Percentiles rank a stretch among this genome's conserved stretches.
phyloP scores from a whole-genome alignment of 2,797 vertebrate species.

The Hemitrygon akajei region DNA sequence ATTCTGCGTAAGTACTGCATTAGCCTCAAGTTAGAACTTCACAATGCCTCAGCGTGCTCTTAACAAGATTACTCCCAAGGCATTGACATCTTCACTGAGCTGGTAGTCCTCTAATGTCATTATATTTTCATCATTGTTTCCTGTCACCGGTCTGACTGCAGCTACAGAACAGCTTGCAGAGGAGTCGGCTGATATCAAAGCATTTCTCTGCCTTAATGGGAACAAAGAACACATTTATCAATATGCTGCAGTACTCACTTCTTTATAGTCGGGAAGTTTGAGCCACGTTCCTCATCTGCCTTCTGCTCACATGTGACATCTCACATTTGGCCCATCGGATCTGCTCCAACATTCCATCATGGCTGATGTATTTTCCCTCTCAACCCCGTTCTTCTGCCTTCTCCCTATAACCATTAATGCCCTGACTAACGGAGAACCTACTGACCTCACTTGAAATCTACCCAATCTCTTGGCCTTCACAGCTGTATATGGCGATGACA shows the following conservation, averaged over 20 bases:
- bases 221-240: neutral
- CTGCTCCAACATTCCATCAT: no score
- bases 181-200: conserved; percentile 14
- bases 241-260: neutral
- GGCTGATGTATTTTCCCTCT: no score
- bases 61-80: conserved; percentile 23
- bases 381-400: no score
- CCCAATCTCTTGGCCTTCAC: no score
- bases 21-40: neutral
- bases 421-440: no score
- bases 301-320: no score
- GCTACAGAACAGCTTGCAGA: conserved; percentile 23
- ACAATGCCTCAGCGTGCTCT: neutral
- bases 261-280: neutral
- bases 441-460: no score
- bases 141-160: neutral
- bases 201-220: neutral
- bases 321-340: no score
- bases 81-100: conserved; percentile 7
- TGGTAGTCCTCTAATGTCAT: conserved; percentile 28
- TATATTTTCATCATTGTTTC: conserved; percentile 35
- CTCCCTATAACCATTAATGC: no score
- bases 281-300: neutral
- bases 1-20: neutral
- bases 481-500: no score